Conservation (phyloP, 2,888 invertebrate genomes). For the Papilio demoleus region DNA sequence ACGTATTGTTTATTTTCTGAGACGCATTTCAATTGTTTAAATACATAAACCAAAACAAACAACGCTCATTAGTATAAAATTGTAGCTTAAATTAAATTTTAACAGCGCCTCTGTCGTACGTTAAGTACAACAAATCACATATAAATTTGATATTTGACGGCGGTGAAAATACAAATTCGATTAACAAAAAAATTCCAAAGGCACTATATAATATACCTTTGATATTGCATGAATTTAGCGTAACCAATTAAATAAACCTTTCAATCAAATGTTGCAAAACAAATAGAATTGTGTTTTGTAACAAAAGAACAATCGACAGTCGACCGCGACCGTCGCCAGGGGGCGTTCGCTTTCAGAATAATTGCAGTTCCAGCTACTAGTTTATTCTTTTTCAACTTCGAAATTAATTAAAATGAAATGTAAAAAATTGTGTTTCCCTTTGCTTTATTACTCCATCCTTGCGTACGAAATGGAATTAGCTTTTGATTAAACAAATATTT, state of each 20-base stretch:
- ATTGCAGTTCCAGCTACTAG: slow-evolving; percentile 30
- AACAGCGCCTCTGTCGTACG: no score
- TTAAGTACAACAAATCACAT: no score
- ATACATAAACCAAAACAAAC: no score
- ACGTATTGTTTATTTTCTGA: no score
- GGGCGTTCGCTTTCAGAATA: slow-evolving; percentile 31
- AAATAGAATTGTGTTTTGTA: slow-evolving; percentile 27
- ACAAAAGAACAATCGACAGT: slow-evolving; percentile 28
- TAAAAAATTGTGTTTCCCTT: slow-evolving; percentile 26
- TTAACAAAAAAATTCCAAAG: neutral
- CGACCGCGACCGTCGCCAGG: slow-evolving; percentile 9
- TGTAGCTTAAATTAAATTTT: no score
- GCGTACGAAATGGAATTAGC: slow-evolving; percentile 26
- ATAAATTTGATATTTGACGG: no score
- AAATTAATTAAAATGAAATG: slow-evolving; percentile 33
- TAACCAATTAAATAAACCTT: slow-evolving; percentile 26
- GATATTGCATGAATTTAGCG: neutral
- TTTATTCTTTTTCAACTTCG: slow-evolving; percentile 29
- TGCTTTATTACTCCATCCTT: slow-evolving; percentile 25
- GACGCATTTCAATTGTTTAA: no score
- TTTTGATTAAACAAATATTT: slow-evolving; percentile 32
- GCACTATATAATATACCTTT: neutral
- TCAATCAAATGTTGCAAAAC: slow-evolving; percentile 28
- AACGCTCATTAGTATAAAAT: no score
- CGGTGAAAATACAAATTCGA: no score